Percentiles rank a stretch among this genome's conserved stretches.
Conservation (phyloP, 2,888 invertebrate genomes). For the Chaetogeoica ovagalla region DNA sequence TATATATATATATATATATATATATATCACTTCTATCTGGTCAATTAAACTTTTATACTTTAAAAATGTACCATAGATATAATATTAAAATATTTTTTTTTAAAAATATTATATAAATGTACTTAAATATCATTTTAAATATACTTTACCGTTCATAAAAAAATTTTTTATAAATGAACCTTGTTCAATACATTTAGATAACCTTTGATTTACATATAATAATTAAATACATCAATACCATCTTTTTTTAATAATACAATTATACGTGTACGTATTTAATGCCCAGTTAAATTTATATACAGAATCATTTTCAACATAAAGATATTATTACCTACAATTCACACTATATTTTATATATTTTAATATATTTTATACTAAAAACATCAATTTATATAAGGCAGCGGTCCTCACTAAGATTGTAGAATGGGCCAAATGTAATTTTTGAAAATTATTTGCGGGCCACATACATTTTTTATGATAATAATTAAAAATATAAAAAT, state of each 20-base stretch:
- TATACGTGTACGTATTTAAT: background rate
- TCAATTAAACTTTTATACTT: background rate
- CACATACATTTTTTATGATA: too few species aligned
- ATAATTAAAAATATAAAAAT: too few species aligned
- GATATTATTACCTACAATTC: too few species aligned
- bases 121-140: conserved; percentile 3
- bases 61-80: background rate
- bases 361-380: too few species aligned
- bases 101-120: background rate
- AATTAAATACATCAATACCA: background rate
- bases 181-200: conserved; percentile 13
- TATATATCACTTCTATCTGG: background rate
- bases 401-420: too few species aligned
- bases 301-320: too few species aligned
- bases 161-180: background rate
- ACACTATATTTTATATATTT: too few species aligned
- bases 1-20: background rate
- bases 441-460: too few species aligned
- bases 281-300: too few species aligned
- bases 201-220: conserved; percentile 16
- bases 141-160: background rate
- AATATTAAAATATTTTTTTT: background rate
- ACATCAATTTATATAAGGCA: too few species aligned
- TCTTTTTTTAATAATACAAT: too few species aligned
- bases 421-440: too few species aligned